phyloP scores from a whole-genome alignment of 2,113 vertebrate genomes.

The Octodon degus region DNA sequence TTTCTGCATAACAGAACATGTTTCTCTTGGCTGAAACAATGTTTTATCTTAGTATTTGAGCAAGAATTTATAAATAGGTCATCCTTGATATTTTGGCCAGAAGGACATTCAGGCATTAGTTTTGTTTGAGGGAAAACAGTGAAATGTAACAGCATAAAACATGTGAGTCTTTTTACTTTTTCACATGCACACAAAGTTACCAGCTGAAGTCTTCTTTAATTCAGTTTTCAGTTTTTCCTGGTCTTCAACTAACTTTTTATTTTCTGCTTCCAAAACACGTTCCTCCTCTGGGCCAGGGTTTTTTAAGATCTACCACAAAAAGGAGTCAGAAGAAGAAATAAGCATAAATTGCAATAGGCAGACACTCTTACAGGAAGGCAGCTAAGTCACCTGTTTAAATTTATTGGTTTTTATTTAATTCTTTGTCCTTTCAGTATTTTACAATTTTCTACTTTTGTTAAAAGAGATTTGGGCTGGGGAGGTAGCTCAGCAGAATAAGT shows the following conservation, averaged over 20 bases:
- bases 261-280: conserved; percentile 76
- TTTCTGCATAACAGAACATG: conserved; percentile 74
- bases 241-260: conserved; percentile 88
- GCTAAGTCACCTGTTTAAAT: not conserved
- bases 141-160: conserved; percentile 51
- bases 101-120: conserved; percentile 66
- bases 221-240: conserved; percentile 88
- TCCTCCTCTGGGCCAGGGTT: conserved; percentile 82
- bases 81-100: conserved; percentile 63
- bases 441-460: conserved; percentile 44
- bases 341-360: conserved; percentile 10
- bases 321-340: conserved; percentile 62
- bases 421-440: conserved; percentile 34
- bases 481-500: too few species aligned
- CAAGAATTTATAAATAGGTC: conserved; percentile 74
- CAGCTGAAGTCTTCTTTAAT: conserved; percentile 88
- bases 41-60: conserved; percentile 77
- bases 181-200: conserved; percentile 82
- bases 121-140: conserved; percentile 79
- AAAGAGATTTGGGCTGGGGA: not conserved
- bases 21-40: conserved; percentile 74
- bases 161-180: conserved; percentile 51
- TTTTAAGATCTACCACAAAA: conserved; percentile 87
- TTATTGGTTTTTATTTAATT: conserved; percentile 40
- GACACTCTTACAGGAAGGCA: not conserved